Conservation (phyloP, 92 coral and sea anemone species). For the Metridium senile region DNA sequence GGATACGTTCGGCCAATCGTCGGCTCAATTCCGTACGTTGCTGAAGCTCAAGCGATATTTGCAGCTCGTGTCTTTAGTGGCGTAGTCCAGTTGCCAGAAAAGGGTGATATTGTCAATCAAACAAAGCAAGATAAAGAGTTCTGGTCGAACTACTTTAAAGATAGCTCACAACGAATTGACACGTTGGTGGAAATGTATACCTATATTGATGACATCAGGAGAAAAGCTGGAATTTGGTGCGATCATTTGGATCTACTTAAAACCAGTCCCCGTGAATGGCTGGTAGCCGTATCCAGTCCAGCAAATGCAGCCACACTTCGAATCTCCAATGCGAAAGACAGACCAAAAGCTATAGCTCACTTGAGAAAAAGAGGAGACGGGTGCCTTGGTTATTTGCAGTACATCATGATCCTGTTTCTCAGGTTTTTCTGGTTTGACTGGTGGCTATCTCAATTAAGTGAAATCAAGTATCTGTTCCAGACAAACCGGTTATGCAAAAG, state of each 20-base stretch:
- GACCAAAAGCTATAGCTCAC: constrained; percentile 40
- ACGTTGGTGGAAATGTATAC: constrained; percentile 73
- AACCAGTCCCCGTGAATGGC: constrained; percentile 60
- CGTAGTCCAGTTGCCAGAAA: constrained; percentile 41
- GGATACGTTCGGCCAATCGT: constrained; percentile 78
- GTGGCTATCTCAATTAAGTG: constrained; percentile 55
- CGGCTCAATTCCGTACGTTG: constrained; percentile 64
- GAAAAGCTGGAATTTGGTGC: constrained; percentile 45
- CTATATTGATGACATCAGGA: constrained; percentile 53
- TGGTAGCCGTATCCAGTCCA: constrained; percentile 57
- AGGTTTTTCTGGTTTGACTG: constrained; percentile 83
- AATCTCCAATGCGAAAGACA: constrained; percentile 27
- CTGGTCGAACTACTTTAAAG: constrained; percentile 73
- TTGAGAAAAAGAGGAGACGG: constrained; percentile 43
- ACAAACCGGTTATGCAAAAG: constrained; percentile 59
- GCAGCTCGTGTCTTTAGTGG: constrained; percentile 74
- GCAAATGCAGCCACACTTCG: constrained; percentile 44
- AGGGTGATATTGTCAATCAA: constrained; percentile 45
- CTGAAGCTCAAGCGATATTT: constrained; percentile 56
- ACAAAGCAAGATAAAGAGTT: constrained; percentile 56
- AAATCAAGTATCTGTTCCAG: constrained; percentile 66
- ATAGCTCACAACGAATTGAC: constrained; percentile 57
- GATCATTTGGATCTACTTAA: constrained; percentile 44
- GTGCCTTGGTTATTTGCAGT: constrained; percentile 43
- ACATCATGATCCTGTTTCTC: constrained; percentile 54